Evolutionary conservation across 2,797 vertebrate species (phyloP), one percentile per base, ranked within the genome.

Genomic region (Enteromius unitaeniatus): DNA sequence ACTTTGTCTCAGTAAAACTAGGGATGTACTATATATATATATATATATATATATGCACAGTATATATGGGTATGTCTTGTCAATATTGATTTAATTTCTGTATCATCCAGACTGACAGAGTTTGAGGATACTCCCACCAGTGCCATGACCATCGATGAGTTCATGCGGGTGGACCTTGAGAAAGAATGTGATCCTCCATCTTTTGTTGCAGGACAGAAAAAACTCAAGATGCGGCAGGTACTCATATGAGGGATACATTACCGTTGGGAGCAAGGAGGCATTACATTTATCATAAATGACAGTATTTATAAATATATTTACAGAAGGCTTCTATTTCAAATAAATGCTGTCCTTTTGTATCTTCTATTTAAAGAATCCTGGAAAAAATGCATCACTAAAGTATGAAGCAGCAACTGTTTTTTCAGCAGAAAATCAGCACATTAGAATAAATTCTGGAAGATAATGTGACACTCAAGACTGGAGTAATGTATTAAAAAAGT

Each of bases 91-190:
- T 64, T 1, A 31, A 31, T 64, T 17, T 31, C 60, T 31, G 26
- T 64, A 31, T 64, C 26, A 31, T 17, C 2, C 88, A 99, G 98
- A 89, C 92, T 99, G 79, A 98, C 96, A 0, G 98, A 99, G 88
- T 99, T 99, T 86, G 97, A 99, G 87, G 97, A 99, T 88, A 99
- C 98, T 0, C 98, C 98, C 62, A 99, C 98, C 85, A 99, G 98
- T 90, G 96, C 98, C 90, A 93, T 99, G 88, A 99, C 98, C 23
- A 97, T 99, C 28, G 97, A 99, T 47, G 97, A 99, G 90, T 99
- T 99, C 87, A 99, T 99, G 98, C 96, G 93, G 86, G 95, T 98
- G 6, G 97, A 99, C 87, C 89, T 99, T 91, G 97, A 98, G 86
- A 95, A 96, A 88, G 98, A 99, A 85, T 99, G 98, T 21, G 98